These are phyloP conservation scores for Upupa epops DNA, from an alignment of 2,113 vertebrate species.

Conservation along the genomic window DNA sequence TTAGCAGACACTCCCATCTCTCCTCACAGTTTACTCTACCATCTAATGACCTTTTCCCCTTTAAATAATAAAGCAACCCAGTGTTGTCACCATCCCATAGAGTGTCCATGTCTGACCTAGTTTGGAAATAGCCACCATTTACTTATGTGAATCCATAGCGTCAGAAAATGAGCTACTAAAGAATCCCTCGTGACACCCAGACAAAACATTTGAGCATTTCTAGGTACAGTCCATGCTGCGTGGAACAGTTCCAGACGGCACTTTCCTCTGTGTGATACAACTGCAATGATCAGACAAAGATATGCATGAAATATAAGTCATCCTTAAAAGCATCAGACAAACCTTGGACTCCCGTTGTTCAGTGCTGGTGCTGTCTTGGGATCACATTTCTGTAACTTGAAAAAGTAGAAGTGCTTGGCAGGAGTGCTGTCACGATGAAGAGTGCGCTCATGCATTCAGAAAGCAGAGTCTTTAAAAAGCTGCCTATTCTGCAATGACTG, in stretches of 20 bases:
- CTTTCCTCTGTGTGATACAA: background rate
- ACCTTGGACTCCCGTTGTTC: background rate
- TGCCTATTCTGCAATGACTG: background rate
- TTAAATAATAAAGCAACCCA: background rate
- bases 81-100: background rate
- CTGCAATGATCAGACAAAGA: background rate
- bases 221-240: background rate
- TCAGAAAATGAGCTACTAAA: background rate
- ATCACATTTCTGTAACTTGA: background rate
- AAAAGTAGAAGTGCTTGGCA: background rate
- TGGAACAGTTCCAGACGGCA: background rate
- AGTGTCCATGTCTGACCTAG: background rate
- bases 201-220: background rate
- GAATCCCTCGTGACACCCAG: background rate
- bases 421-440: background rate
- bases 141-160: background rate
- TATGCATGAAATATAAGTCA: background rate
- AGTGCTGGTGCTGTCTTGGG: background rate
- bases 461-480: background rate
- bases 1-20: background rate
- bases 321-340: background rate
- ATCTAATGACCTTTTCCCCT: background rate
- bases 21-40: background rate
- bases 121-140: background rate
- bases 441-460: background rate